Evolutionary conservation across 53 echinoderm and acorn worm genomes (phyloP), one percentile per base, ranked within the genome.

Genomic region (Crossaster papposus): DNA sequence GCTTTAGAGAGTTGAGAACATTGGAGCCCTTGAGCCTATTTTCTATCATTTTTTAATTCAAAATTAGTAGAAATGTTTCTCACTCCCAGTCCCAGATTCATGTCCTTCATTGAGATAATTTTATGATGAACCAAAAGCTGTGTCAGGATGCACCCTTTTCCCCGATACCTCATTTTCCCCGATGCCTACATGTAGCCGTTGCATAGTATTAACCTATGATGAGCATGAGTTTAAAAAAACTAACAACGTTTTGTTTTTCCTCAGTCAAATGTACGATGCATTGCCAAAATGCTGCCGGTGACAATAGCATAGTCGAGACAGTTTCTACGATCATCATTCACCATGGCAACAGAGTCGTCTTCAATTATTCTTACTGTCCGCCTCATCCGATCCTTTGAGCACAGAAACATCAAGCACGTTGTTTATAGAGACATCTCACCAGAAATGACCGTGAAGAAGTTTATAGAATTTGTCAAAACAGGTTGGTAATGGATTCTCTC

Each of bases 321-420:
- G n/a, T n/a, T 26, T 68, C 14, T 58, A 17, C 17, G 17, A 58
- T 58, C 15, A 24, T 68, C 31, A 73, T 12, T 87, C 36, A 36
- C 64, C 87, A 87, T 87, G 87, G 76, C 76, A 87, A 87, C 87
- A 52, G 87, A 58, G 35, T 37, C 87, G 31, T 32, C 44, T 44
- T 44, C 72, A 9, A 72, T 91, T n/a, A 88, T 92, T 10, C 70
- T 97, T 2, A 95, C 97, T 5, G 90, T 97, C 22, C 92, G 97
- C 22, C 88, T 97, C 13, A 95, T 97, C 81, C 94, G 97, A 24
- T 97, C 97, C 22, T 97, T 97, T 81, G 93, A 91, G 20, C 94
- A 95, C 91, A 92, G 97, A 1, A 97, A 97, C 87, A 94, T 95
- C 90, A 94, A 97, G 73, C 92, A 94, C 51, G 53, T 95, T 30